Evolutionary conservation across 2,888 invertebrate genomes (phyloP), one percentile per base, ranked within the genome.

Genomic region (Zonitis immaculata): DNA sequence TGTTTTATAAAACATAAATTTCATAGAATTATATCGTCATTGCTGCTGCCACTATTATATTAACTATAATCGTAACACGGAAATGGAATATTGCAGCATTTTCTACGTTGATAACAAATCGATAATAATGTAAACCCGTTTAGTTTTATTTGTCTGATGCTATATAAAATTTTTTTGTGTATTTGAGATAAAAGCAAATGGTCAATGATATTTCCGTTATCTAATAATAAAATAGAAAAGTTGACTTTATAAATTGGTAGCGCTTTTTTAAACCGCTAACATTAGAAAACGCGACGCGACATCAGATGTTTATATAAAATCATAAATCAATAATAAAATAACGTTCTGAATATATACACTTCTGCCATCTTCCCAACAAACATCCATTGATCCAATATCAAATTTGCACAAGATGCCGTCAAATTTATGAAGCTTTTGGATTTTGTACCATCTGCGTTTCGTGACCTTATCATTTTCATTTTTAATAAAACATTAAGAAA

Each of bases 401-500:
- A 69, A 70, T 68, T 69, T 67, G 66, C 68, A 64, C 66, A 69
- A 69, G 68, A 67, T 69, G 69, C 65, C 65, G 69, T 68, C 66
- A 65, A 70, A 71, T 71, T 71, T 71, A 71, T 71, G 70, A 61
- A 63, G 66, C 66, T 64, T 65, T 67, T 65, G 66, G 66, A 66
- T 66, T 60, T 59, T 56, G 64, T 58, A 61, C 65, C 69, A 69
- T 66, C 66, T 69, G 69, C 64, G 61, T 59, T 56, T 58, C n/a
- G 61, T 60, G 61, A 61, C 59, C 60, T 59, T 60, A 54, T n/a
- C n/a, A n/a, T n/a, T n/a, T n/a, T n/a, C n/a, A n/a, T n/a, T n/a
- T 49, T 35, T 59, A 57, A 62, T 63, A 59, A 62, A 65, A 65
- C 58, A 64, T 65, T 65, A 65, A 65, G 61, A 47, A 51, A 45